Evolutionary conservation across 1,140 invertebrate species (phyloP), one percentile per base, ranked within the genome.

Genomic region (Bombus balteatus): DNA sequence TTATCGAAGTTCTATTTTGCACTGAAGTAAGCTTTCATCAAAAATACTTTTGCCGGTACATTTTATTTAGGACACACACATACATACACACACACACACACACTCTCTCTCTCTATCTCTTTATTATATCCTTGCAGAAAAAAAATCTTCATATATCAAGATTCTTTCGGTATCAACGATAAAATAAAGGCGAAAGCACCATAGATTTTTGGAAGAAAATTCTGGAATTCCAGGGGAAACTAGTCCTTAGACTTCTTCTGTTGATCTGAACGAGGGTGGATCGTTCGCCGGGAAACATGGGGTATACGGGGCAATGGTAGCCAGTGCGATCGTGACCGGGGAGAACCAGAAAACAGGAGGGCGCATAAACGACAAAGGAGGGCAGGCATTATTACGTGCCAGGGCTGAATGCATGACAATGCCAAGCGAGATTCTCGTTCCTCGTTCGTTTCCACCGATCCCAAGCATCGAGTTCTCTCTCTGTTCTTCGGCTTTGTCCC

Each of bases 291-390:
- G 87, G 81, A 80, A n/a, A 81, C 75, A 89, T 53, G 39, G 71
- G 62, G 57, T 76, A 75, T 86, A 83, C 81, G 81, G 83, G 83
- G 83, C 82, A 86, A 88, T 85, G 88, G 77, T 85, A 43, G 75
- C 79, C 80, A 37, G 85, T 13, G 76, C 77, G 83, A 71, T 88
- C 77, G 77, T 83, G 89, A 90, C 83, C 80, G 84, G 88, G 85
- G 83, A 82, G 79, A 83, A 73, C 70, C 81, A 88, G 82, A 90
- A 85, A 89, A 84, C 87, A 91, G 76, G 87, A 85, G 91, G 88
- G 83, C 88, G 77, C 88, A 92, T 91, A 89, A 92, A 78, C 91
- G 92, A 93, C 92, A 93, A 92, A 92, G 92, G 90, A 92, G 65
- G 92, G 68, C 86, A 34, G 86, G 89, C 86, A 90, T 93, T 93